phyloP scores from a whole-genome alignment of 37 sponge, comb jelly and placozoan genomes.

The Axinella damicornis region DNA sequence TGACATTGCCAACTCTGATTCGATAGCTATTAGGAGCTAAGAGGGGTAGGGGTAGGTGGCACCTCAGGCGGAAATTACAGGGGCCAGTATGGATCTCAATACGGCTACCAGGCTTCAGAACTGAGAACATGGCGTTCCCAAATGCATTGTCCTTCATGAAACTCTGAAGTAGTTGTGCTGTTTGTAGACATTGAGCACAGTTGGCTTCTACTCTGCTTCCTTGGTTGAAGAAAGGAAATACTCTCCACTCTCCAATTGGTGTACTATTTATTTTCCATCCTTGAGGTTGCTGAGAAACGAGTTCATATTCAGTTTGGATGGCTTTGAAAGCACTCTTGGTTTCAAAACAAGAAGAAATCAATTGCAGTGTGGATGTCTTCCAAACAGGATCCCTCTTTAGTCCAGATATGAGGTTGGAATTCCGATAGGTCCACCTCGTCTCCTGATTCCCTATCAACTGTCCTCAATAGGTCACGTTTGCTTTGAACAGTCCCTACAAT shows the following conservation, averaged over 20 bases:
- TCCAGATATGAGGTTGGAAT: slow-evolving; percentile 51
- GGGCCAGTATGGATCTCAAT: slow-evolving; percentile 83
- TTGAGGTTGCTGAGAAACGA: neutral
- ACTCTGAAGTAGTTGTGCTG: slow-evolving; percentile 12
- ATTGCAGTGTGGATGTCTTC: neutral
- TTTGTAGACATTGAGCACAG: slow-evolving; percentile 39
- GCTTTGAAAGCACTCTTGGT: neutral
- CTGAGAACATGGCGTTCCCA: slow-evolving; percentile 75
- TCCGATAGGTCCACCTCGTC: neutral
- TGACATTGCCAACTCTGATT: slow-evolving; percentile 51
- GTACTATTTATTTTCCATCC: slow-evolving; percentile 51
- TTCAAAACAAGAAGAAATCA: neutral
- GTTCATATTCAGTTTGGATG: slow-evolving; percentile 19
- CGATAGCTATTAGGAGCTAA: slow-evolving; percentile 21
- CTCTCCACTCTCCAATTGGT: slow-evolving; percentile 64
- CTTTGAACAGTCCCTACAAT: slow-evolving; percentile 6
- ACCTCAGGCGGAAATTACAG: slow-evolving; percentile 81
- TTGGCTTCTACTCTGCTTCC: slow-evolving; percentile 46
- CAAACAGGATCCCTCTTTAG: slow-evolving; percentile 33
- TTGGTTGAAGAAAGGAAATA: slow-evolving; percentile 55
- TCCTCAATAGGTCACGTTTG: neutral
- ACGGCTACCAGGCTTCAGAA: slow-evolving; percentile 47
- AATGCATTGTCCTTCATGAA: slow-evolving; percentile 37
- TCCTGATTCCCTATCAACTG: slow-evolving; percentile 39
- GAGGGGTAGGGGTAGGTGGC: slow-evolving; percentile 79